Base-by-base conservation (phyloP, 2,113 vertebrate genomes). In the Menidia beryllina region DNA sequence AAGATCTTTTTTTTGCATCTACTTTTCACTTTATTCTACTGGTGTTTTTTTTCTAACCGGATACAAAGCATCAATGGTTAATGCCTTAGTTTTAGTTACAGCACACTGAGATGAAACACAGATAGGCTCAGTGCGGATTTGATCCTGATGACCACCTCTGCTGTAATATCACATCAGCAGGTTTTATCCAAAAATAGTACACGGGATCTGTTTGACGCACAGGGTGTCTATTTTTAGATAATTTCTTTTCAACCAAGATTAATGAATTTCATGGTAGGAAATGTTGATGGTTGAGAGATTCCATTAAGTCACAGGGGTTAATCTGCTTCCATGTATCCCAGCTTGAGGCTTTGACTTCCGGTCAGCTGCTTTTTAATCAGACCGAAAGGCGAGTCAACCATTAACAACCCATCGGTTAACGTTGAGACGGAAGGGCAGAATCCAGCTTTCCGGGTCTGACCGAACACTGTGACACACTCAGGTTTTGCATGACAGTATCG, bases 151-250 rank as follows among this genome's bases (percentile, higher is more conserved):
- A 74, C 77, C 83, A 75, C 47, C 67, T 79, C 70, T 30, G 36
- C 74, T 65, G 41, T 55, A 36, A 30, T 2, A 41, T 82, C 68
- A 62, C 65, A 25, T 71, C 84, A 75, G 7, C 3, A 36, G 38
- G 82, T 55, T 69, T 79, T 27, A 62, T 38, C 59, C 66, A 25
- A 43, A 86, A 81, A 86, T 86, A 85, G 71, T 11, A 49, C 21
- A 26, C 27, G 38, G 70, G 70, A 71, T 79, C 54, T 30, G 45
- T 64, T n/a, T 54, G 75, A 83, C 71, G 51, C 54, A 13, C 27
- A 26, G n/a, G 10, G 62, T 17, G n/a, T 15, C 76, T 87, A 86
- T 83, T 82, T 88, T 88, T 83, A 84, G 83, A 66, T 52, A 65
- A 66, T 48, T 68, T 27, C 27, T 56, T 73, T 72, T 62, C 63